Evolutionary conservation across 1,140 invertebrate species (phyloP), one percentile per base, ranked within the genome.

Genomic region (Drosophila mayri): DNA sequence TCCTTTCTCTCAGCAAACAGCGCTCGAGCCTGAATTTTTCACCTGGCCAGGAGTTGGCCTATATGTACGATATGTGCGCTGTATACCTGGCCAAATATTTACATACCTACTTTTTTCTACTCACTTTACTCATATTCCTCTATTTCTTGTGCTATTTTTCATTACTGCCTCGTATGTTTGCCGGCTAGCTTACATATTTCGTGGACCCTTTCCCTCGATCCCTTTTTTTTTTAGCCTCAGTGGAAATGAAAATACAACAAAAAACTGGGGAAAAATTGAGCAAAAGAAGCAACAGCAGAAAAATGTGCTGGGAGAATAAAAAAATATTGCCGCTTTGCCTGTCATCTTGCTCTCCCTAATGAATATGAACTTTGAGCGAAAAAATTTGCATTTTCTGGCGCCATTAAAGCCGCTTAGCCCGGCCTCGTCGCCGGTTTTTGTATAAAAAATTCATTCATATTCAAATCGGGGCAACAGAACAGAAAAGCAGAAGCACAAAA

Each of bases 381-480:
- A 57, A 38, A 71, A 71, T 77, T 76, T 78, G 76, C 77, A 73
- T 73, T 74, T 74, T 76, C 71, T 64, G 72, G 73, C 73, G 73
- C 73, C 71, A 71, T 67, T 71, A 79, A 76, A 76, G 67, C 75
- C 66, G 70, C 70, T 72, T 73, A 72, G 70, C 37, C 66, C 30
- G 65, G 52, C 70, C 70, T 71, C 70, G 52, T 47, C 66, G 47
- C 52, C 30, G 10, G 41, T 40, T 70, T 70, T 73, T 77, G 67
- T 63, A 77, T 81, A 60, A 76, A 76, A 76, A 78, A 76, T 75
- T 74, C 73, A 85, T 85, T 76, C 82, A 81, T 78, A 85, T 85
- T 85, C 77, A 77, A 85, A 78, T 72, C 72, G 63, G 47, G 57
- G 68, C 52, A 59, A 2, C 28, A 18, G 35, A 47, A 14, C 16